Conservation (phyloP, 2,113 vertebrate species). For the Rhipidura dahli region DNA sequence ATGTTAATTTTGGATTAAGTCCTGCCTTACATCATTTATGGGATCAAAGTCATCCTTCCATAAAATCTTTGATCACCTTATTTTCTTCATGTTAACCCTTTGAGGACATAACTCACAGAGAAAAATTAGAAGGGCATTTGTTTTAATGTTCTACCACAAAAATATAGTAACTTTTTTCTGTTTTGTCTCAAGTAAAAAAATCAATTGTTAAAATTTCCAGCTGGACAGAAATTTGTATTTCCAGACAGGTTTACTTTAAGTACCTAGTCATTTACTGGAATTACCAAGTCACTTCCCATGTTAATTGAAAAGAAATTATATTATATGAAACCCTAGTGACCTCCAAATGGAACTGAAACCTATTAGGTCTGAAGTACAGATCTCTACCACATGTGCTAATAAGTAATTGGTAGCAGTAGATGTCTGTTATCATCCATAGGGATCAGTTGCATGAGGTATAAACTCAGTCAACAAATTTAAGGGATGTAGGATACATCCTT, state of each 20-base stretch:
- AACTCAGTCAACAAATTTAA: not conserved
- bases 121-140: not conserved
- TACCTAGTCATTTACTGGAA: not conserved
- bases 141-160: not conserved
- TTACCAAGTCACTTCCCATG: not conserved
- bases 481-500: not conserved
- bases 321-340: constrained; percentile 16
- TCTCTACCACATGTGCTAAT: not conserved
- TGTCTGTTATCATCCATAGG: not conserved
- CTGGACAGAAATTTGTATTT: not conserved
- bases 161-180: not conserved
- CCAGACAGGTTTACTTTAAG: not conserved
- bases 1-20: not conserved
- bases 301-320: not conserved
- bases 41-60: not conserved
- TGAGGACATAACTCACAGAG: not conserved
- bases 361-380: constrained; percentile 1
- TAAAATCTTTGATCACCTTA: not conserved
- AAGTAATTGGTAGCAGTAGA: constrained; percentile 7
- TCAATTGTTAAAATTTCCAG: not conserved
- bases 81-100: not conserved
- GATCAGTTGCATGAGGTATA: not conserved
- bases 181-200: not conserved
- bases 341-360: constrained; percentile 39
- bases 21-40: not conserved